Evolutionary conservation across 1,140 invertebrate species (phyloP), one percentile per base, ranked within the genome.

Genomic region (Zaprionus davidi): DNA sequence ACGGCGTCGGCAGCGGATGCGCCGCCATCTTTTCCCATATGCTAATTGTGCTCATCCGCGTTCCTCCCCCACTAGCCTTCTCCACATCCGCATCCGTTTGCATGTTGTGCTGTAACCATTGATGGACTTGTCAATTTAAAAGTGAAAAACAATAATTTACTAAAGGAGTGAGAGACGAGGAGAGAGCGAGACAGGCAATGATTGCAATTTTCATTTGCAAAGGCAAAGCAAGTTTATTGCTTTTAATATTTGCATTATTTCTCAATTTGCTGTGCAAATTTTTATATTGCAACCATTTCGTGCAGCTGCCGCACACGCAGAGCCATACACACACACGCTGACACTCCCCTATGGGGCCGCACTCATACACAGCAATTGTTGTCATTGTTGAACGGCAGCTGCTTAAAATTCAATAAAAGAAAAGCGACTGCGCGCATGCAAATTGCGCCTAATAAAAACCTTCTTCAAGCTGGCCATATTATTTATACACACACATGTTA

Each of bases 321-420:
- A 34, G 31, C 44, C 38, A 36, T 22, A 56, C 31, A 44, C 31
- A 70, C 15, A 49, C 51, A 58, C 53, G 62, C 57, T 28, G n/a
- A 28, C 22, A 57, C 28, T 20, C 51, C 26, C 31, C 46, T 41
- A 34, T 36, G 17, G 13, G 28, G 38, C 31, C 9, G 31, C 31
- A 34, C 31, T 3, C 9, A 31, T 20, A 15, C 44, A 31, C 20
- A 73, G 71, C 82, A 85, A 66, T 78, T 84, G 76, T 74, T 84
- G 82, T 81, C 83, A 90, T 76, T 79, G 41, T 71, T 65, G 67
- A 59, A 62, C 67, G 76, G 71, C 85, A 90, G 85, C 81, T 88
- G 85, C 78, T 88, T 90, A 90, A 88, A 88, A 88, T 88, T 88
- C 85, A 85, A 88, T 88, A 88, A 85, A 85, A 85, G 84, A 59